Evolutionary conservation across 2,113 vertebrate genomes (phyloP).

Genomic region (Elachura formosa): DNA sequence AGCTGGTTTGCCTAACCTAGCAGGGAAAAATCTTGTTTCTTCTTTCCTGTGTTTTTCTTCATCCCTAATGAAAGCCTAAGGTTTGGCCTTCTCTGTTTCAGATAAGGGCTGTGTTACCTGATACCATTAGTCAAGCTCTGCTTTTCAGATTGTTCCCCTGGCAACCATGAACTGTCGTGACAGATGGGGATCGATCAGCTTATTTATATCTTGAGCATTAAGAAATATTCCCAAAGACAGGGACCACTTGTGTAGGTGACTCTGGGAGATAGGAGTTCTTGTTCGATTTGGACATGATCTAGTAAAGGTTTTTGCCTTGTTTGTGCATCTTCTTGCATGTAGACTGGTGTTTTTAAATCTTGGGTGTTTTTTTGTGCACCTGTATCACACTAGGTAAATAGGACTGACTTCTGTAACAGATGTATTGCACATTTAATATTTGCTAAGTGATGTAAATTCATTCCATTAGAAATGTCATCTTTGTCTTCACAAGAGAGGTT

Average conservation of each 20-base stretch:
- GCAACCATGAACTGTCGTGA: background rate
- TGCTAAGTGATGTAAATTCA: constrained; percentile 16
- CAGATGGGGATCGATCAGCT: background rate
- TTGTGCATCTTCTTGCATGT: background rate
- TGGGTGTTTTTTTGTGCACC: background rate
- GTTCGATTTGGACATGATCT: background rate
- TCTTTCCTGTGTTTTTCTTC: background rate
- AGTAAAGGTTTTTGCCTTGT: background rate
- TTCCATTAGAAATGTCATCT: background rate
- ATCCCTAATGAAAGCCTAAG: background rate
- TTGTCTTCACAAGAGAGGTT: background rate
- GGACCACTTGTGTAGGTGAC: background rate
- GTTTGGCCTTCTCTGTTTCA: background rate
- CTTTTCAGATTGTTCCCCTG: constrained; percentile 10
- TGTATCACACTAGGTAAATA: constrained; percentile 4
- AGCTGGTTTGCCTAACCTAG: background rate
- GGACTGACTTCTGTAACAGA: constrained; percentile 15
- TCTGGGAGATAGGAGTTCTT: background rate
- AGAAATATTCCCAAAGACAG: background rate
- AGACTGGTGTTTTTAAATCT: background rate
- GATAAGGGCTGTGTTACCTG: background rate
- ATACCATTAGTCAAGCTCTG: background rate
- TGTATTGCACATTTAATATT: background rate
- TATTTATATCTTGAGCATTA: background rate
- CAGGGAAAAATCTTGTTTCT: background rate